phyloP scores from a whole-genome alignment of 2,888 invertebrate genomes.

The Venusia cambrica region DNA sequence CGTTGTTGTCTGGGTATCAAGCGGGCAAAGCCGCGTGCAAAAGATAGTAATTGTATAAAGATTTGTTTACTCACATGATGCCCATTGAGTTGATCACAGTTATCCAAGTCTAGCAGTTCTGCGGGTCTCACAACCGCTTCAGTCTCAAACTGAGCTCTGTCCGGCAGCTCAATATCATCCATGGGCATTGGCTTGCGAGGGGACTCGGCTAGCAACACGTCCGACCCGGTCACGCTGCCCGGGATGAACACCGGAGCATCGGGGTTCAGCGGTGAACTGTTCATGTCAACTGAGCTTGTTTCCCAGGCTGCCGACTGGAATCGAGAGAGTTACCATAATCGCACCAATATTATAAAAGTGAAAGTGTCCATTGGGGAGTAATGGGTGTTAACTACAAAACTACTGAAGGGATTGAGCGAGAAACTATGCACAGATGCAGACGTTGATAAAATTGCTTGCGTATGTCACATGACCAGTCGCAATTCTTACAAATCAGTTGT shows the following conservation, averaged over 20 bases:
- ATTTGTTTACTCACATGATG: conserved; percentile 65
- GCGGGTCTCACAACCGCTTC: conserved; percentile 84
- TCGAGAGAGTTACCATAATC: too few species aligned
- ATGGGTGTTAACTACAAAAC: too few species aligned
- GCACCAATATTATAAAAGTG: too few species aligned
- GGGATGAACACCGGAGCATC: conserved; percentile 93
- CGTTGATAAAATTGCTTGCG: too few species aligned
- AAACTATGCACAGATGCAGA: too few species aligned
- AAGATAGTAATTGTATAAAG: too few species aligned
- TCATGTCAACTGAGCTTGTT: conserved; percentile 81
- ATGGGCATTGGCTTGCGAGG: conserved; percentile 85
- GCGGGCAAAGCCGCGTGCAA: too few species aligned
- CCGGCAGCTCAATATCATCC: conserved; percentile 83
- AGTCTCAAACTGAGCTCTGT: conserved; percentile 83
- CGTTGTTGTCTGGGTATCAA: too few species aligned
- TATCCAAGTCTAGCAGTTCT: conserved; percentile 77
- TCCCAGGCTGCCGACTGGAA: conserved; percentile 76
- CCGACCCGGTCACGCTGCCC: conserved; percentile 73
- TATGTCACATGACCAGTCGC: too few species aligned
- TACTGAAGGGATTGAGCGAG: too few species aligned
- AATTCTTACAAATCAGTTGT: too few species aligned
- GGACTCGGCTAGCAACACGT: conserved; percentile 84
- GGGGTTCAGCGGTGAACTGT: conserved; percentile 91
- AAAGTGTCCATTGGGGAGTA: too few species aligned
- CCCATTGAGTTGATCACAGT: conserved; percentile 78